Evolutionary conservation across 2,113 vertebrate species (phyloP).

Genomic region (Amblyornis subalaris): DNA sequence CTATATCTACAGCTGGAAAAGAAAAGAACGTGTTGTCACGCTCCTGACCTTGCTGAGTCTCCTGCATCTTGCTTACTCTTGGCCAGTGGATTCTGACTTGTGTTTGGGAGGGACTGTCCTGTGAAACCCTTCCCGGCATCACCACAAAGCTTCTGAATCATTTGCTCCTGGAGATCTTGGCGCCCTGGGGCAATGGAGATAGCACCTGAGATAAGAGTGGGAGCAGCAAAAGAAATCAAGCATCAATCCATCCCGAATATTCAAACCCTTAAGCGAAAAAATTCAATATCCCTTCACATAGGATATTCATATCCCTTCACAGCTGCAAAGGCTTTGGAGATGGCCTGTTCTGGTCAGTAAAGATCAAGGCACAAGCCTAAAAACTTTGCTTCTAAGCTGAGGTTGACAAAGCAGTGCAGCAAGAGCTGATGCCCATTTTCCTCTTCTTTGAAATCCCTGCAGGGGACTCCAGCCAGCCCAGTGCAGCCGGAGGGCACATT

Average conservation of each 20-base stretch:
- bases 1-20: background rate
- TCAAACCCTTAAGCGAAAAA: background rate
- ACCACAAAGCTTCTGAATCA: background rate
- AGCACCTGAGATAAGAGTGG: background rate
- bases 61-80: background rate
- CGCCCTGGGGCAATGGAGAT: background rate
- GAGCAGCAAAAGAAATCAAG: background rate
- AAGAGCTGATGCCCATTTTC: background rate
- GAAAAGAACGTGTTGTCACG: background rate
- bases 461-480: rapidly evolving
- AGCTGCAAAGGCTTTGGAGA: background rate
- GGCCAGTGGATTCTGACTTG: background rate
- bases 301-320: background rate
- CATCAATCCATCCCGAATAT: background rate
- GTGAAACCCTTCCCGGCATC: background rate
- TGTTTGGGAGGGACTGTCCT: background rate
- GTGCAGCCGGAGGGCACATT: rapidly evolving
- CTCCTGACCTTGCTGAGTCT: background rate
- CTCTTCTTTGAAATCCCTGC: background rate
- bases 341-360: background rate
- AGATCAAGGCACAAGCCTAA: background rate
- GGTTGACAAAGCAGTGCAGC: background rate
- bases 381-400: background rate
- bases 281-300: background rate
- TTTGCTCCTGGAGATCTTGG: background rate